These are phyloP conservation scores for Aphelenchoides bicaudatus DNA, from an alignment of 2,888 invertebrate genomes.

Conservation along the genomic window DNA sequence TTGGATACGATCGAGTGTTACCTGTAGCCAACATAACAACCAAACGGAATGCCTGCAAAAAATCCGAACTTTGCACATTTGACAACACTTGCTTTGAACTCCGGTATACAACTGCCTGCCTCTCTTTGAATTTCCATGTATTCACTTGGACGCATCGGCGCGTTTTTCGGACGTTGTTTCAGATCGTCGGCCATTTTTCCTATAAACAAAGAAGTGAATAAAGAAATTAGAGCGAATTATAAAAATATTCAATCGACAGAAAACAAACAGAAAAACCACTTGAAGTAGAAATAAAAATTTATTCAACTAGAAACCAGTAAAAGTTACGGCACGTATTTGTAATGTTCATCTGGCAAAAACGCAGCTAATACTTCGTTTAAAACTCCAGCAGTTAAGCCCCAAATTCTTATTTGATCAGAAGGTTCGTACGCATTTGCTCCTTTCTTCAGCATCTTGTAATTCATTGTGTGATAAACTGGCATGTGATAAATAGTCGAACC, in stretches of 20 bases:
- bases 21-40: constrained; percentile 39
- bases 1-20: constrained; percentile 12
- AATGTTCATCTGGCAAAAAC: constrained; percentile 31
- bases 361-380: constrained; percentile 38
- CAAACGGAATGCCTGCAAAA: constrained; percentile 43
- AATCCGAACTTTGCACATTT: constrained; percentile 32
- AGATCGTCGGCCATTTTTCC: not conserved
- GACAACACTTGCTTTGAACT: constrained; percentile 23
- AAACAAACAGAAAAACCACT: not conserved
- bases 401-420: constrained; percentile 30
- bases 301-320: not conserved
- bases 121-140: constrained; percentile 46
- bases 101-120: constrained; percentile 36
- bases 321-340: not conserved
- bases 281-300: not conserved
- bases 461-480: constrained; percentile 32
- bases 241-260: not conserved
- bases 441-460: constrained; percentile 18
- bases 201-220: too few species aligned
- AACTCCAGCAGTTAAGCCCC: constrained; percentile 47
- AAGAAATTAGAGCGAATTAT: not conserved
- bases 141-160: constrained; percentile 33
- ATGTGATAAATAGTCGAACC: constrained; percentile 35
- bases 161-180: not conserved
- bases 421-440: constrained; percentile 18